Conservation (phyloP, 2,797 vertebrate species). For the Danio tinwini region DNA sequence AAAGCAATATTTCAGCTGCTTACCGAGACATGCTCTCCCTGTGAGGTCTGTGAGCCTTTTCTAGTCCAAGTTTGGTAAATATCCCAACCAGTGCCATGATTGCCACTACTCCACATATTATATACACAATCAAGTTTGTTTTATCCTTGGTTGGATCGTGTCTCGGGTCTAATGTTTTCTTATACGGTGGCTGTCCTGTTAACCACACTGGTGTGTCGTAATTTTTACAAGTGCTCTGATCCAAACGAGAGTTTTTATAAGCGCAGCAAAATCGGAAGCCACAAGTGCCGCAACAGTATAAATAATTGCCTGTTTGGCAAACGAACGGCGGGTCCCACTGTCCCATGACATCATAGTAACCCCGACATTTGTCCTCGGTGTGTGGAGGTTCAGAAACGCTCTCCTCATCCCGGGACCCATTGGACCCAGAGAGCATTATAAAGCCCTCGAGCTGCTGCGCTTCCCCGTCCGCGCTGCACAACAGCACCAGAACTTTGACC, state of each 20-base stretch:
- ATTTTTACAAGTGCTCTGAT: conserved; percentile 95
- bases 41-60: conserved; percentile 95
- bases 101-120: conserved; percentile 97
- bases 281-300: conserved; percentile 99
- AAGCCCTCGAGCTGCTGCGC: conserved; percentile 89
- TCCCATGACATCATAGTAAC: conserved; percentile 99
- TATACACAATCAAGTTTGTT: conserved; percentile 98
- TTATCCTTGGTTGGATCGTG: conserved; percentile 95
- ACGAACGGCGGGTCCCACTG: conserved; percentile 97
- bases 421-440: conserved; percentile 90
- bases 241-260: conserved; percentile 89
- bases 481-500: conserved; percentile 90
- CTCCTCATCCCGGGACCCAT: conserved; percentile 87
- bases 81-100: conserved; percentile 98
- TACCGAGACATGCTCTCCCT: conserved; percentile 98
- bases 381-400: conserved; percentile 86
- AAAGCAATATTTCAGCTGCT: conserved; percentile 50
- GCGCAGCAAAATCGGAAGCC: conserved; percentile 99
- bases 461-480: conserved; percentile 93
- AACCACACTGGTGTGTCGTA: conserved; percentile 94
- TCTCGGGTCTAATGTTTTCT: conserved; percentile 84
- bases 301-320: conserved; percentile 93
- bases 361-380: conserved; percentile 89
- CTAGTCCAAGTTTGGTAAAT: conserved; percentile 96
- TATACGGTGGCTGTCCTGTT: conserved; percentile 89